Base-by-base conservation (phyloP, 2,888 invertebrate genomes). In the Ectemnius lituratus region DNA sequence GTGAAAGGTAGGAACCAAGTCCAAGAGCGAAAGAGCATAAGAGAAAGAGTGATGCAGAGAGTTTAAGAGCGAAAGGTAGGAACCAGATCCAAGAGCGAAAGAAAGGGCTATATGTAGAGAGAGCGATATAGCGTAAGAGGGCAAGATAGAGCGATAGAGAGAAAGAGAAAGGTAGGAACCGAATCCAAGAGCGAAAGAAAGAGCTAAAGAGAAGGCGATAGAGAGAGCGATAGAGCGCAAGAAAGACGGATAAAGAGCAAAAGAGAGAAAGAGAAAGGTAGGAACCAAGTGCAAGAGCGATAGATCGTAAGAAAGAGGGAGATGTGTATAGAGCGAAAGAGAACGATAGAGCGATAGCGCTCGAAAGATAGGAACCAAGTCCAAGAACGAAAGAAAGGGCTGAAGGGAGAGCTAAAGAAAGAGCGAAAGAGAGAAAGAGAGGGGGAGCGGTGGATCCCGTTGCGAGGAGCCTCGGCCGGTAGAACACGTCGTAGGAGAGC, bases 401-500 rank as follows among this genome's bases (percentile, higher is more conserved):
- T 3, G 8, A 4, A 20, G 0, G 13, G 37, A 20, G 18, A 37
- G 37, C 11, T 1, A 23, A 23, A 23, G 23, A 23, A 2, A 23
- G 23, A 23, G 23, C 23, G 1, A 37, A 37, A 4, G 16, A 45
- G 66, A 45, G 18, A 66, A 5, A 52, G 16, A 8, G 49, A 1
- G 52, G 5, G 52, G 14, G 16, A 11, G 52, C 16, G 52, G 52
- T 14, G 52, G 16, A 52, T 52, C n/a, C 14, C 14, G 16, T 16
- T 16, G 52, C 5, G 23, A 20, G 62, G 28, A 75, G 63, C 66
- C 60, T 69, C 61, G 68, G 69, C 58, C 72, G 70, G 71, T 78
- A 68, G 70, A 59, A 67, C 70, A 73, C 47, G 67, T 64, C 47
- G 67, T 64, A 65, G 56, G 37, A 37, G 37, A 37, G 37, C 37